Base-by-base conservation (phyloP, 2,888 invertebrate genomes). In the Formica aserva region DNA sequence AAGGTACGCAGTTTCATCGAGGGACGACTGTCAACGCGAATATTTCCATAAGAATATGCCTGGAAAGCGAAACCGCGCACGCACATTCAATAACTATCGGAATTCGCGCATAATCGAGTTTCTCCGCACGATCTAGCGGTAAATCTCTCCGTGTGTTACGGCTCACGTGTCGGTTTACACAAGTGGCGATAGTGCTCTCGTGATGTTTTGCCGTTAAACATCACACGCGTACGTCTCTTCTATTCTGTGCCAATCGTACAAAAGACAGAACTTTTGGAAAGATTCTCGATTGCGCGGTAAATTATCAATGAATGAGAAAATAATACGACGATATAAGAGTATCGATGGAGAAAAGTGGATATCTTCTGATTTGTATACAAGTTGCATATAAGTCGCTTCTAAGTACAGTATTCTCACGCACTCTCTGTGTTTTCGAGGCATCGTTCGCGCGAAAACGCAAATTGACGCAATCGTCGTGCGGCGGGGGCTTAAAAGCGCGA, bases 81-180 rank as follows among this genome's bases (percentile, higher is more conserved):
- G 3, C 3, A 13, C 15, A 5, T 29, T 22, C 74, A 72, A 41
- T 45, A 71, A 15, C 13, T 55, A 38, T 55, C 13, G 74, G 78
- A 72, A 78, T 72, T 72, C 18, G 74, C 78, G 74, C n/a, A 55
- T 78, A 78, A 78, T 78, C 72, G 78, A 78, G 78, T 78, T 78
- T 57, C 74, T 57, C 5, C 48, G 8, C 74, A 77, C 45, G 57
- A 78, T 78, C 78, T 78, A 71, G 78, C 78, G 78, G 78, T 78
- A 78, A 78, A 78, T 78, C 71, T 78, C 74, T 22, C 48, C 13
- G 26, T 13, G 26, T n/a, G 18, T 32, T 38, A 52, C 71, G 29
- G 15, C 55, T 32, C 22, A 29, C 41, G 29, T 32, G 41, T 32
- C 32, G 41, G 22, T 78, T 78, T 78, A 78, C 32, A 74, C 32